Conservation (phyloP, 2,797 vertebrate species). For the Periophthalmus magnuspinnatus region DNA sequence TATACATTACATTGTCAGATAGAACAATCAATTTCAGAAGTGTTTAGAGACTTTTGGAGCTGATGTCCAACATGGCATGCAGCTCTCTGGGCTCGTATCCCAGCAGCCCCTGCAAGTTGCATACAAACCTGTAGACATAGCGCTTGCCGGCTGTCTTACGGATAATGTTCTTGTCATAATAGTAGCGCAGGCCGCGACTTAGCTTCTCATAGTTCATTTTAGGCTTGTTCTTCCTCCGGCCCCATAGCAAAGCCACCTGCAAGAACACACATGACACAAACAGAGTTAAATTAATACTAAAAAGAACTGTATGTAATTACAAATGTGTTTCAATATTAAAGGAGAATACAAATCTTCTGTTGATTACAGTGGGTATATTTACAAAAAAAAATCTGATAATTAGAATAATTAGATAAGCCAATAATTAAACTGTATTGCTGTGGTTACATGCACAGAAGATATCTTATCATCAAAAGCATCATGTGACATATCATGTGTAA, state of each 20-base stretch:
- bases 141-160: conserved; percentile 73
- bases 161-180: conserved; percentile 80
- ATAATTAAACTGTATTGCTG: too few species aligned
- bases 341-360: too few species aligned
- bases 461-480: too few species aligned
- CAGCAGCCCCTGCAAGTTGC: conserved; percentile 74
- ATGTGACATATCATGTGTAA: too few species aligned
- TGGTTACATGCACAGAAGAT: too few species aligned
- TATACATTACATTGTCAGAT: neutral
- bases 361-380: too few species aligned
- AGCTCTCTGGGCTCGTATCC: conserved; percentile 69
- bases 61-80: conserved; percentile 60
- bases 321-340: too few species aligned
- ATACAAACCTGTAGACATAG: conserved; percentile 76
- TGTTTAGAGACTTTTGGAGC: conserved; percentile 20
- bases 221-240: conserved; percentile 75
- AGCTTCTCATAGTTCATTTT: conserved; percentile 81
- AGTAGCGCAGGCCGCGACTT: conserved; percentile 74
- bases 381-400: too few species aligned
- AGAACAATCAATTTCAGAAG: neutral
- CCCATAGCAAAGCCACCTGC: conserved; percentile 75
- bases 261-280: neutral
- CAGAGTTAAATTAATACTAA: neutral
- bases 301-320: neutral
- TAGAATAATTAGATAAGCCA: too few species aligned